Conservation (phyloP, 2,797 vertebrate species). For the Aldrovandia affinis region DNA sequence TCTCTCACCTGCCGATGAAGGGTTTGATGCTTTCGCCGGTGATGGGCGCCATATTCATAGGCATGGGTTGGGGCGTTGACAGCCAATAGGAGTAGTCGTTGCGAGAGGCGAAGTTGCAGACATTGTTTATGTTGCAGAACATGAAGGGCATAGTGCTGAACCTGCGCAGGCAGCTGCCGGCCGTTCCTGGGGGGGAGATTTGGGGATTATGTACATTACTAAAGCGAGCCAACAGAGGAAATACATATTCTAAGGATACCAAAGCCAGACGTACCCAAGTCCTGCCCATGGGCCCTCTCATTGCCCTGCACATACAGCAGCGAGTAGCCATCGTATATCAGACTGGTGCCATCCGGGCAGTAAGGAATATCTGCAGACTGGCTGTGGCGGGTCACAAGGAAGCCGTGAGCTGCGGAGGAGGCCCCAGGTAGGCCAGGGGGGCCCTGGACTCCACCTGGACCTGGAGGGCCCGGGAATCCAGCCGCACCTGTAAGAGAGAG, state of each 20-base stretch:
- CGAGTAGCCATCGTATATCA: constrained; percentile 86
- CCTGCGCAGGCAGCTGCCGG: constrained; percentile 91
- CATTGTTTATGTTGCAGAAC: constrained; percentile 99
- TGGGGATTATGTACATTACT: background rate
- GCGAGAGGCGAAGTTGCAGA: constrained; percentile 95
- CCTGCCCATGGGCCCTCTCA: constrained; percentile 88
- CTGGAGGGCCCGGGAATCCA: constrained; percentile 77
- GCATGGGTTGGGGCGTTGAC: constrained; percentile 89
- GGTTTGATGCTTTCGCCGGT: constrained; percentile 87
- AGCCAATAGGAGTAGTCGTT: constrained; percentile 99
- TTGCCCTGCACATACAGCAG: constrained; percentile 90
- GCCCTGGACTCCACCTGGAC: constrained; percentile 78
- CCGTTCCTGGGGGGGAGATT: constrained; percentile 77
- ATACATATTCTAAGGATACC: background rate
- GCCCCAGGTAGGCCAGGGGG: constrained; percentile 72
- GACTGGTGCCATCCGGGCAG: constrained; percentile 79
- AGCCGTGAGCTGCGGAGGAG: constrained; percentile 72
- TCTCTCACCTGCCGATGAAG: constrained; percentile 88
- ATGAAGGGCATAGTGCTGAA: constrained; percentile 99
- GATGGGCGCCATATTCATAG: constrained; percentile 89
- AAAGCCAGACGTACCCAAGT: constrained; percentile 76
- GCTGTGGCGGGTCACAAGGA: constrained; percentile 89
- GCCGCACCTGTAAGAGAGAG: constrained; percentile 66
- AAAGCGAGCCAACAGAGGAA: background rate
- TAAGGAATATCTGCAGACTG: constrained; percentile 78